These are phyloP conservation scores for Nasonia oneida DNA, from an alignment of 2,888 invertebrate species.

Conservation along the genomic window DNA sequence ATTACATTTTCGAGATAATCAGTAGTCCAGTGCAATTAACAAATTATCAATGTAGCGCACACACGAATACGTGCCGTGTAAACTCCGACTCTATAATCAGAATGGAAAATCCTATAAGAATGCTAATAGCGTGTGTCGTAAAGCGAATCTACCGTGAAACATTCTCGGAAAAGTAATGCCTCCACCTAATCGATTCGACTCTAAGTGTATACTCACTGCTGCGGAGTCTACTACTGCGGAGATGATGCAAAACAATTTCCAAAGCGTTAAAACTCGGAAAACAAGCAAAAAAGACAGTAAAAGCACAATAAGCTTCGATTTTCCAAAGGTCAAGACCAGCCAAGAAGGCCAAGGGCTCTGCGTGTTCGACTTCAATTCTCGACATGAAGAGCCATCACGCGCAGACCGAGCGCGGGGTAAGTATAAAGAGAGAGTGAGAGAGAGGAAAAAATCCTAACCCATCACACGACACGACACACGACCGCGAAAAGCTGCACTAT, in stretches of 20 bases:
- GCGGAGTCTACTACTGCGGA: background rate
- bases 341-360: constrained; percentile 48
- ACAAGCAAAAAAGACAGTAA: background rate
- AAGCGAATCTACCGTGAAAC: no score
- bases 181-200: background rate
- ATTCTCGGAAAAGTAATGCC: no score
- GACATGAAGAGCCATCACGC: constrained; percentile 8
- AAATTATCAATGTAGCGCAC: background rate
- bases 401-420: background rate
- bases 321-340: constrained; percentile 43
- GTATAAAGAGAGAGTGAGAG: background rate
- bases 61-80: background rate
- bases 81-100: no score
- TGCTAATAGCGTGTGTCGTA: no score
- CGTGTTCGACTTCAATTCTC: constrained; percentile 47
- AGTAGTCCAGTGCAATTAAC: background rate
- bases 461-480: background rate
- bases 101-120: no score
- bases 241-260: background rate
- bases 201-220: background rate
- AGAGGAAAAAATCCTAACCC: background rate
- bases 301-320: constrained; percentile 32
- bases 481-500: background rate
- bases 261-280: background rate
- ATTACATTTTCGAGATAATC: background rate